Conservation (phyloP, 2,113 vertebrate genomes). For the Dissostichus mawsoni region DNA sequence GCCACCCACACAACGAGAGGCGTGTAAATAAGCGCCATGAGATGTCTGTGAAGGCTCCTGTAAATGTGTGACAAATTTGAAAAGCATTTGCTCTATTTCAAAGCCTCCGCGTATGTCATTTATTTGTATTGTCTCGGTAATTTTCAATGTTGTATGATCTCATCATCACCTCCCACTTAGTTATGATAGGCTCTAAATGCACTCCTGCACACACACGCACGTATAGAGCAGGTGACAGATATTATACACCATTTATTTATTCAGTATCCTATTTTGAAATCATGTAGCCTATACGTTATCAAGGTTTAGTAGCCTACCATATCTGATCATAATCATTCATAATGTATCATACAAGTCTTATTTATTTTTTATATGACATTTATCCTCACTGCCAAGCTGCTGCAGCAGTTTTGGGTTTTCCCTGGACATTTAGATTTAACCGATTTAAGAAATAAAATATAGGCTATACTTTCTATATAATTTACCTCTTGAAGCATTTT, state of each 20-base stretch:
- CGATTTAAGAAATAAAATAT: constrained; percentile 31
- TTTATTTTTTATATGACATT: constrained; percentile 17
- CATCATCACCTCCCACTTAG: constrained; percentile 74
- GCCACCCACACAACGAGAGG: constrained; percentile 54
- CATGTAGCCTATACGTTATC: background rate
- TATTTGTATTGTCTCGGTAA: constrained; percentile 75
- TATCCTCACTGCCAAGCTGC: constrained; percentile 17
- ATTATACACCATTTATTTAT: constrained; percentile 26
- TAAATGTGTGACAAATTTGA: constrained; percentile 61
- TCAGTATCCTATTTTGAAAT: constrained; percentile 36
- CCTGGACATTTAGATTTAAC: constrained; percentile 44
- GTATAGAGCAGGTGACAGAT: constrained; percentile 49
- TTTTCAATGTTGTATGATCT: constrained; percentile 74
- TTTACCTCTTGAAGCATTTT: constrained; percentile 74
- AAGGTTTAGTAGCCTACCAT: background rate
- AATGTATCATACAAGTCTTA: constrained; percentile 36
- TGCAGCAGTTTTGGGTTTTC: constrained; percentile 11
- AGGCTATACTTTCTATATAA: constrained; percentile 47
- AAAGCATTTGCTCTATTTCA: constrained; percentile 64
- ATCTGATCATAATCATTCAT: constrained; percentile 39
- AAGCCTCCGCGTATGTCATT: constrained; percentile 65
- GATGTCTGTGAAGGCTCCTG: constrained; percentile 42
- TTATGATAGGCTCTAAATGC: constrained; percentile 48
- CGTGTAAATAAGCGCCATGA: constrained; percentile 54
- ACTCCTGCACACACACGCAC: background rate